Evolutionary conservation across 2,888 invertebrate genomes (phyloP).

Genomic region (Melanchra persicariae): DNA sequence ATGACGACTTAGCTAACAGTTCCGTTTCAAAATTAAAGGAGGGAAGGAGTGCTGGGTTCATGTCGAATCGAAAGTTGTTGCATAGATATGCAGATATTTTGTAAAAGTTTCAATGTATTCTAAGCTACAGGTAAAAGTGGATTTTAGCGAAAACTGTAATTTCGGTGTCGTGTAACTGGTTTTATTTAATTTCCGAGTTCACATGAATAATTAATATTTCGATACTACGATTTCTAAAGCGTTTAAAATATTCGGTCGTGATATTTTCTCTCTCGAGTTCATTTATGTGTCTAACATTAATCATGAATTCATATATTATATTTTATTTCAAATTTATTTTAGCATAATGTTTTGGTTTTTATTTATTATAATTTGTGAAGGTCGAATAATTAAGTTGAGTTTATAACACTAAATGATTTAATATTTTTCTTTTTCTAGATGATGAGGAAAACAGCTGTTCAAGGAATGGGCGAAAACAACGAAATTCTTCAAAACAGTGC

Average conservation of each 20-base stretch:
- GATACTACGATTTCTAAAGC: conserved; percentile 72
- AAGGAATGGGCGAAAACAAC: conserved; percentile 61
- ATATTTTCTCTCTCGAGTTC: conserved; percentile 69
- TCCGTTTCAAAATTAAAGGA: conserved; percentile 26
- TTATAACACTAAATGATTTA: conserved; percentile 3
- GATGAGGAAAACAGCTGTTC: conserved; percentile 59
- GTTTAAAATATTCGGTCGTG: conserved; percentile 61
- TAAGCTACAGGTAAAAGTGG: conserved; percentile 65
- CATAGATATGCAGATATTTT: conserved; percentile 47
- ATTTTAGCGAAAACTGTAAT: conserved; percentile 68
- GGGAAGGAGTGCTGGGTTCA: conserved; percentile 21
- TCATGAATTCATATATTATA: conserved; percentile 58
- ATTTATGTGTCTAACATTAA: conserved; percentile 50
- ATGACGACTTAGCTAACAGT: background rate
- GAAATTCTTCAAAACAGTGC: conserved; percentile 57
- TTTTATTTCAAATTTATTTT: conserved; percentile 34
- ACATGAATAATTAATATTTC: conserved; percentile 73
- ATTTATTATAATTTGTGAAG: conserved; percentile 41
- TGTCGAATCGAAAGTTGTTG: conserved; percentile 59
- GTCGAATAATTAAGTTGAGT: conserved; percentile 18
- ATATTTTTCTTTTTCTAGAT: conserved; percentile 67
- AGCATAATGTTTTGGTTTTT: conserved; percentile 35
- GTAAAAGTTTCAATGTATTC: conserved; percentile 58
- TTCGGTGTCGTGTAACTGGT: conserved; percentile 68
- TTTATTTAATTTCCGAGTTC: conserved; percentile 66